phyloP scores from a whole-genome alignment of 2,888 invertebrate species.

The Salpingus planirostris region DNA sequence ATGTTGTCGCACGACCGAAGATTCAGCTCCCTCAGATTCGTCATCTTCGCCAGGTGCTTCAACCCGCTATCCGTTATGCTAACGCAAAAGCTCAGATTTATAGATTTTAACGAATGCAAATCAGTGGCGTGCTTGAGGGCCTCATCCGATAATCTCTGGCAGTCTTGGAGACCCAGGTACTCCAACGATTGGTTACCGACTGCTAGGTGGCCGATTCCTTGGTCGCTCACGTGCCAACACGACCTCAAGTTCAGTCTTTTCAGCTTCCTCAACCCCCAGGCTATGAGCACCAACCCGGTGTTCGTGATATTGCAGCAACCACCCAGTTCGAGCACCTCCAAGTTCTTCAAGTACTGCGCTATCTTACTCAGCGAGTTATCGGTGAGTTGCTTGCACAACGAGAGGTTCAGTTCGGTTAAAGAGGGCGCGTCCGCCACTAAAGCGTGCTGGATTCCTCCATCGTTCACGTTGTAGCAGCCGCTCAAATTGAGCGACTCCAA shows the following conservation, averaged over 20 bases:
- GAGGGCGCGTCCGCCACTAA: slow-evolving; percentile 69
- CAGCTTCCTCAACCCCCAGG: slow-evolving; percentile 79
- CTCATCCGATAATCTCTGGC: slow-evolving; percentile 88
- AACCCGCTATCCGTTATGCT: slow-evolving; percentile 90
- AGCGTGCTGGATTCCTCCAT: slow-evolving; percentile 73
- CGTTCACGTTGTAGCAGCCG: slow-evolving; percentile 90
- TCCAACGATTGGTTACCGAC: slow-evolving; percentile 77
- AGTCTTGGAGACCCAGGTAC: slow-evolving; percentile 85
- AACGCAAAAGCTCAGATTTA: slow-evolving; percentile 91
- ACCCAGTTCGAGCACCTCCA: slow-evolving; percentile 81
- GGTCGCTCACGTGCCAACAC: slow-evolving; percentile 87
- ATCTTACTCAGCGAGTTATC: slow-evolving; percentile 80
- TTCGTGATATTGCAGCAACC: slow-evolving; percentile 90
- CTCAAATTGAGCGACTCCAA: slow-evolving; percentile 81
- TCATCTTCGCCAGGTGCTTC: slow-evolving; percentile 78
- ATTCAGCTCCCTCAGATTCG: slow-evolving; percentile 76
- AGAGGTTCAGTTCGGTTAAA: slow-evolving; percentile 74
- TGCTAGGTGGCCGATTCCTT: slow-evolving; percentile 80
- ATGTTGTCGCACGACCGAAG: slow-evolving; percentile 90
- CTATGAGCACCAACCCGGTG: slow-evolving; percentile 74
- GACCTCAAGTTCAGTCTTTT: slow-evolving; percentile 80
- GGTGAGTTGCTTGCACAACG: slow-evolving; percentile 92
- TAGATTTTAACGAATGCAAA: slow-evolving; percentile 68
- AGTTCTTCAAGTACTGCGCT: slow-evolving; percentile 73
- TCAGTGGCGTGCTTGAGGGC: slow-evolving; percentile 78